Evolutionary conservation across 2,113 vertebrate species (phyloP), one percentile per base, ranked within the genome.

Genomic region (Limanda limanda): DNA sequence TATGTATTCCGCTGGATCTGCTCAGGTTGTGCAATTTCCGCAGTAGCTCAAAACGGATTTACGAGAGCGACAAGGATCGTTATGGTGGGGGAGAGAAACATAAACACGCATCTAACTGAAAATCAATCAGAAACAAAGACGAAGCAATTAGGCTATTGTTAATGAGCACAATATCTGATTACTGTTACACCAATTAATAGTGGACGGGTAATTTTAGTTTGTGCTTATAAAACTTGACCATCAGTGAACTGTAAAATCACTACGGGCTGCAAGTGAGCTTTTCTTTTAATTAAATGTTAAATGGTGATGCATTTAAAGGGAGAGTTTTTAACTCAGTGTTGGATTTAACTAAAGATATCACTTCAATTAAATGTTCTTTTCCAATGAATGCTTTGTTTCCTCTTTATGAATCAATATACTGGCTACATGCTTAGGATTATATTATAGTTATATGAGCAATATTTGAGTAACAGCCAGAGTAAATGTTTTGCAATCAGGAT

Each of bases 1-100:
- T 68, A 68, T 54, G 51, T 37, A 68, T 37, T 68, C 27, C 4
- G 1, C 66, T 67, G 47, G 25, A 48, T 66, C 24, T 55, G 5
- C 51, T 40, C 15, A 37, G 51, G 51, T 68, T 9, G 20, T 17
- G 31, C 31, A 55, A 40, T 68, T 68, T 40, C 27, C 4, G 8
- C n/a, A 37, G 48, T 8, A 15, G 13, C 11, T 11, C 47, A 51
- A 13, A n/a, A 52, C 24, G 9, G 63, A 27, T 66, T 66, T 18
- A 48, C 9, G 17, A 64, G 62, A 47, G 17, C 5, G 17, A 10
- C 25, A 21, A 14, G 10, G 20, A 21, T 51, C 45, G 18, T 21
- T 67, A 23, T 15, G 27, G 12, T 37, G 25, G 7, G 1, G 25
- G 17, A 37, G 8, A 21, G 20, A 31, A 67, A n/a, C 11, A 31